A percentile compares a stretch with the other conserved stretches of the same genome.
Evolutionary conservation across 2,797 vertebrate species (phyloP).

Genomic region (Coluber constrictor): DNA sequence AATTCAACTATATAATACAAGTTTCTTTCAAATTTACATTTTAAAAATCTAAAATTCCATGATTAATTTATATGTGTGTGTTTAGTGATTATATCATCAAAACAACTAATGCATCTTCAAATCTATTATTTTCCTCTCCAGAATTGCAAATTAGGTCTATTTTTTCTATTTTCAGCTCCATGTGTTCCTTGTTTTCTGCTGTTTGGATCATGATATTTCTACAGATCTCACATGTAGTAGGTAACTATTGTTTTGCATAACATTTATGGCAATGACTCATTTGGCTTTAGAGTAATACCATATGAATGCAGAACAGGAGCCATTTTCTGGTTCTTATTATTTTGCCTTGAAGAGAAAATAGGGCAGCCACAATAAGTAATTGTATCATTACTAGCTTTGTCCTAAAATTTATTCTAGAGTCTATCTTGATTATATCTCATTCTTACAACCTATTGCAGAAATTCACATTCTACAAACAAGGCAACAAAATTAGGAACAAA

Average conservation of each 20-base stretch:
- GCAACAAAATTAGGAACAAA: too few relatives aligned
- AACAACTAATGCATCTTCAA: background rate
- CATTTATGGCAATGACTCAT: background rate
- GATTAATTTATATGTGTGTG: background rate
- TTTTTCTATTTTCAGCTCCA: background rate
- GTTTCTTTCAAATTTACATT: background rate
- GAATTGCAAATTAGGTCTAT: too few relatives aligned
- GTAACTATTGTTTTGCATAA: background rate
- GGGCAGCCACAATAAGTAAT: too few relatives aligned
- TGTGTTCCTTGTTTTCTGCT: background rate
- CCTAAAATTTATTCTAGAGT: too few relatives aligned
- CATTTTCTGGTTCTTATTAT: too few relatives aligned
- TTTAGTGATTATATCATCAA: background rate
- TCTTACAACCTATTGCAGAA: too few relatives aligned
- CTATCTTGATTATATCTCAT: too few relatives aligned
- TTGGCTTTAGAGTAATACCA: background rate
- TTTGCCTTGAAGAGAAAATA: too few relatives aligned
- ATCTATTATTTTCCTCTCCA: too few relatives aligned
- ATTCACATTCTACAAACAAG: too few relatives aligned
- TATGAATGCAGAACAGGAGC: background rate
- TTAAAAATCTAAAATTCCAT: background rate
- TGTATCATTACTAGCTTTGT: too few relatives aligned
- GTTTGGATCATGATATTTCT: conserved; percentile 10
- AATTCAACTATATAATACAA: background rate
- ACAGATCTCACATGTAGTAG: background rate